Base-by-base conservation (phyloP, 2,888 invertebrate species). In the Glaucopsyche alexis region DNA sequence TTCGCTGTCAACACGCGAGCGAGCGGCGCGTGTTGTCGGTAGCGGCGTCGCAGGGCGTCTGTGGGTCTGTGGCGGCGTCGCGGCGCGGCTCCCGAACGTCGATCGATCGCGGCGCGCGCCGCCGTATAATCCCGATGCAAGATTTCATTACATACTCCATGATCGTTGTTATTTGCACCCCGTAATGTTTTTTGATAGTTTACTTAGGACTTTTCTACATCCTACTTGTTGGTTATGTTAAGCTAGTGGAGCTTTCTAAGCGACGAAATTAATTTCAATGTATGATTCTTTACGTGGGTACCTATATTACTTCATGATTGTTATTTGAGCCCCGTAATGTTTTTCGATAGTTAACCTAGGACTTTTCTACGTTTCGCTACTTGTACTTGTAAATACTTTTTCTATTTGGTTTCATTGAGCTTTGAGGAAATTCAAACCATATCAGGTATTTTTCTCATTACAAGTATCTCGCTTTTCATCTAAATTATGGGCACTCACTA, bases 121-220 rank as follows among this genome's bases (percentile, higher is more conserved):
- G 78, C 75, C 84, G 82, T 84, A 85, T 87, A 86, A 87, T 87
- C 86, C 90, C 90, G 87, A 88, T 90, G 89, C 90, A 90, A 90
- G 87, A 91, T 87, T 91, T 91, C 91, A 93, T 92, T 92, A 91
- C 89, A 88, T 90, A 90, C 90, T 85, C 91, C 87, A 89, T 91
- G 88, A 91, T 91, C 89, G 89, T 90, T 88, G 88, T 89, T 91
- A 91, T 93, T 92, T 92, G 90, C 91, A 92, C 92, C 90, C 91
- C 87, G 89, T 91, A 88, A 91, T 90, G 90, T 89, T 90, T 90
- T 90, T 90, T 88, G 86, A 90, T 90, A 89, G 89, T 89, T 89
- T 88, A 85, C 88, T 87, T 87, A 88, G 86, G 87, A 82, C 80
- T 75, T 75, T 75, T 72, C 73, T 74, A 47, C 11, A 47, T 13